Evolutionary conservation across 2,888 invertebrate species (phyloP), one percentile per base, ranked within the genome.

Genomic region (Lamellibrachia columna): DNA sequence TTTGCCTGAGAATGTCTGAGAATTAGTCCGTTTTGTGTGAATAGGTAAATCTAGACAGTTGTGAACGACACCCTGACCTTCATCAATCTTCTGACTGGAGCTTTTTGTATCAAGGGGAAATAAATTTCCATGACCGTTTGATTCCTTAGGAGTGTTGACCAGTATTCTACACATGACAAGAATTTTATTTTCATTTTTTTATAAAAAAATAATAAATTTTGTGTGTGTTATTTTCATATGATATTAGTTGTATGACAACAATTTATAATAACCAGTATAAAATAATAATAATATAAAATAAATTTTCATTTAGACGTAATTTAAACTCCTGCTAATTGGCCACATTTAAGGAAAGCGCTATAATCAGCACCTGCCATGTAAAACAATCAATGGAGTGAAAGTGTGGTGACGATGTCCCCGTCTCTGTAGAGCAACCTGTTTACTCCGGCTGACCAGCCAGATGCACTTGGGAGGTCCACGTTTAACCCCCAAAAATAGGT

Each of bases 351-450:
- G 22, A 4, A 75, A 75, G 75, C 75, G 22, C 6, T 75, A 22
- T 75, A 22, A 22, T 75, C 75, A 75, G 75, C 75, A 15, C 22
- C 75, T 22, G 75, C 22, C 75, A 75, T 15, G 22, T 75, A 75
- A 75, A 75, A 75, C 75, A 75, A 22, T 75, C 75, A 75, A 75
- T 75, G n/a, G 22, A 22, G 22, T 15, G 22, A 6, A 75, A 75
- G 75, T 75, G 75, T 75, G 75, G 15, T 75, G 75, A 75, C 75
- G 22, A 75, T n/a, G 22, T 22, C 22, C 22, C 75, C 22, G 22
- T 75, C 75, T 75, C 75, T 75, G 75, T 75, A n/a, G 75, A 75
- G 75, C 75, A 22, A 75, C 75, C 75, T 75, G 75, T 75, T 75
- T 75, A 75, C 75, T 22, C 60, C 75, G n/a, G 22, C 75, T 75